Evolutionary conservation across 1,140 invertebrate species (phyloP).

Genomic region (Drosophila takahashii): DNA sequence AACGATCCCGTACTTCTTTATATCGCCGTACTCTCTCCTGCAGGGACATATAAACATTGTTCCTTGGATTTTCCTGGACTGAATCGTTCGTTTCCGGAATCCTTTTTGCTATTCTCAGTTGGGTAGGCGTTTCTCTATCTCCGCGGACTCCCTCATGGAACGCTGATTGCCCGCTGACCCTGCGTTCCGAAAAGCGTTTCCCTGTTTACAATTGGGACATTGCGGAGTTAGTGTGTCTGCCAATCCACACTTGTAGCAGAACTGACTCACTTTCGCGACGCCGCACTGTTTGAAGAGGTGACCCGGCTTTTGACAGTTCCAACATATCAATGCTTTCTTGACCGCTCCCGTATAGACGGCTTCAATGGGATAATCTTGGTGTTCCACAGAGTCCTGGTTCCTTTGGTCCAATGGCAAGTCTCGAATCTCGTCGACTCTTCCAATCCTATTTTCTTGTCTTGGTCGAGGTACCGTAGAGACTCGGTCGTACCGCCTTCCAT

Average conservation of each 20-base stretch:
- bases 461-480: too few species aligned
- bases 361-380: too few species aligned
- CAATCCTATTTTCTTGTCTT: too few species aligned
- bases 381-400: too few species aligned
- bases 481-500: not conserved
- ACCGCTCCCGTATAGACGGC: not conserved
- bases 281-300: not conserved
- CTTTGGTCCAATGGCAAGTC: too few species aligned
- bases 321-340: not conserved
- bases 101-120: too few species aligned
- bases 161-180: not conserved
- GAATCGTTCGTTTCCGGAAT: too few species aligned
- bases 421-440: not conserved
- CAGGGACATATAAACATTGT: too few species aligned
- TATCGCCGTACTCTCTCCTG: too few species aligned
- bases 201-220: not conserved
- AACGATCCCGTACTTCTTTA: too few species aligned
- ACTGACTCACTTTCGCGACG: not conserved
- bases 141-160: not conserved
- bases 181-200: slow-evolving; percentile 1
- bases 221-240: not conserved
- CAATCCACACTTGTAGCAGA: not conserved
- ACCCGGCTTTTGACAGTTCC: not conserved
- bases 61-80: too few species aligned
- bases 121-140: not conserved